These are phyloP conservation scores for Leptinotarsa rubiginosa DNA, from an alignment of 2,888 invertebrate genomes.

Conservation along the genomic window DNA sequence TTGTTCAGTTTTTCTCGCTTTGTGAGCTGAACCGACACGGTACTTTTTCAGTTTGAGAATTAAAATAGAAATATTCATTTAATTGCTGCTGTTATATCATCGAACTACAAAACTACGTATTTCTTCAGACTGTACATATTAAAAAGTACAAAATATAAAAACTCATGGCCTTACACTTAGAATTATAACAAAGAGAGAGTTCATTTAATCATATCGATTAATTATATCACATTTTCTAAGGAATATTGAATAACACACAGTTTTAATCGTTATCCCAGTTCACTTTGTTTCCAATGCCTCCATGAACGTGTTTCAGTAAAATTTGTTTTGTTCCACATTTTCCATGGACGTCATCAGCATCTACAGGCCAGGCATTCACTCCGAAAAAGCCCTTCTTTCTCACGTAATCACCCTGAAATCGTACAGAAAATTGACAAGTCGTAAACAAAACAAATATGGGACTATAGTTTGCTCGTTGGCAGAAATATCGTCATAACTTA, in stretches of 20 bases:
- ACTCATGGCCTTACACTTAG: no score
- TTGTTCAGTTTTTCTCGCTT: no score
- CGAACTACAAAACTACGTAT: no score
- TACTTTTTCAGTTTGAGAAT: no score
- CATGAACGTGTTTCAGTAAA: slow-evolving; percentile 43
- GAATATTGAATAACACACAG: not conserved
- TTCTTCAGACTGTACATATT: no score
- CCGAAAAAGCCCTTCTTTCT: slow-evolving; percentile 47
- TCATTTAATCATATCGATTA: not conserved
- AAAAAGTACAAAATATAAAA: no score
- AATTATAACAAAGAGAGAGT: not conserved
- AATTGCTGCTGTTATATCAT: no score
- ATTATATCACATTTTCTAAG: not conserved
- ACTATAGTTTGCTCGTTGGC: not conserved
- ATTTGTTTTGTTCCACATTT: slow-evolving; percentile 47
- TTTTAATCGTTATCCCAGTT: slow-evolving; percentile 27
- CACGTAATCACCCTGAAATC: slow-evolving; percentile 48
- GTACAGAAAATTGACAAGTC: not conserved
- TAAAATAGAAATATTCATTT: no score
- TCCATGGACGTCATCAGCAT: slow-evolving; percentile 50
- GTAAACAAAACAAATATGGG: no score
- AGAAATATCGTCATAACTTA: no score
- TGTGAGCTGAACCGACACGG: no score
- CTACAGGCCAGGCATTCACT: slow-evolving; percentile 50
- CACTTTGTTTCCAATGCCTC: slow-evolving; percentile 39